Evolutionary conservation across 1,140 invertebrate genomes (phyloP).

Genomic region (Batillaria attramentaria): DNA sequence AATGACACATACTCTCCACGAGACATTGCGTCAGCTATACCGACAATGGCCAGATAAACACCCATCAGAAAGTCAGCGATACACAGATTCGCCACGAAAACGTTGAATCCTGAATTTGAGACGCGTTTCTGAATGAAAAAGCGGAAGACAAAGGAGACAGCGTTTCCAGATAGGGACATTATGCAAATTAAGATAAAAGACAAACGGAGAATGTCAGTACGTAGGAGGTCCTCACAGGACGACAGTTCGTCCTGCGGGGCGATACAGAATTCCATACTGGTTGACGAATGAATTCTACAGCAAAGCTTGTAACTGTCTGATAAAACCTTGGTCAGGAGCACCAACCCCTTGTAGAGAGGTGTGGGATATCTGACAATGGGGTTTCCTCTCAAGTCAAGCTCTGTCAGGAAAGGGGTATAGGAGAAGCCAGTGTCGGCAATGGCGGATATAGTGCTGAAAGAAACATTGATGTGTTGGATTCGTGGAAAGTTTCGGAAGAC

Average conservation of each 20-base stretch:
- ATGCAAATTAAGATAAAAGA: slow-evolving; percentile 43
- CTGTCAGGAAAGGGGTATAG: too few relatives aligned
- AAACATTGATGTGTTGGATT: not conserved
- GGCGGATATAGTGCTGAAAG: too few relatives aligned
- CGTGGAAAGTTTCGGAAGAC: slow-evolving; percentile 13
- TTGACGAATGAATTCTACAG: slow-evolving; percentile 34
- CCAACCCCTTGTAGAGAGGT: too few relatives aligned
- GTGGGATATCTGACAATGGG: too few relatives aligned
- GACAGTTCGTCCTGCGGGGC: slow-evolving; percentile 41
- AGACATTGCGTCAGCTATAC: slow-evolving; percentile 23
- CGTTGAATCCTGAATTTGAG: slow-evolving; percentile 25
- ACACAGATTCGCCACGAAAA: slow-evolving; percentile 48
- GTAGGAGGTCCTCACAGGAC: slow-evolving; percentile 47
- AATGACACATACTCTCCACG: slow-evolving; percentile 46
- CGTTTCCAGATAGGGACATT: slow-evolving; percentile 46
- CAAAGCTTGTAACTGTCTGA: slow-evolving; percentile 42
- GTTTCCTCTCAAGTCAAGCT: too few relatives aligned
- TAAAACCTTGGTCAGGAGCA: slow-evolving; percentile 15
- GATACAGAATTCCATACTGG: slow-evolving; percentile 14
- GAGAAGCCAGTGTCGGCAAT: too few relatives aligned
- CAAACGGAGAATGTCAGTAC: slow-evolving; percentile 29
- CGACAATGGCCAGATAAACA: slow-evolving; percentile 25
- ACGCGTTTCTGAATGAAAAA: not conserved
- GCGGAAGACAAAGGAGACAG: slow-evolving; percentile 25
- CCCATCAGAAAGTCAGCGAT: slow-evolving; percentile 31